phyloP scores from a whole-genome alignment of 2,888 invertebrate genomes.

The Papilio protenor region DNA sequence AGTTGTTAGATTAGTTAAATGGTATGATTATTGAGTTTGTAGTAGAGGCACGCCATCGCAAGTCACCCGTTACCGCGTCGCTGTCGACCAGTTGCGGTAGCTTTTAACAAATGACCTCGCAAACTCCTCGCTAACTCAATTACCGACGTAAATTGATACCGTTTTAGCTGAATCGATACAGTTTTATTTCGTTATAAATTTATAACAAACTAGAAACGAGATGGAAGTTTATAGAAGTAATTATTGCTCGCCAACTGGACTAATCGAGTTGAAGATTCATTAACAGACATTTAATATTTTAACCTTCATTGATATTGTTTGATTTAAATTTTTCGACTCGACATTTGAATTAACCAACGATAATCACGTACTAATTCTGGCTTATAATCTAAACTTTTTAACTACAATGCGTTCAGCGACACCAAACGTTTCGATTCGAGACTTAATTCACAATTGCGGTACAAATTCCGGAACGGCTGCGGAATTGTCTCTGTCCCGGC shows the following conservation, averaged over 20 bases:
- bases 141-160: conserved; percentile 10
- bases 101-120: conserved; percentile 22
- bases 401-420: neutral
- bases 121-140: conserved; percentile 11
- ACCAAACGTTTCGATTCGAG: conserved; percentile 6
- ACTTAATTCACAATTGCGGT: neutral
- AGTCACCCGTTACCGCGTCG: conserved; percentile 52
- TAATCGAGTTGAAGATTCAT: neutral
- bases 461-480: conserved; percentile 7
- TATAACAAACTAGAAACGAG: neutral
- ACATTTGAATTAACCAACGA: neutral
- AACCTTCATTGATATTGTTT: neutral
- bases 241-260: neutral
- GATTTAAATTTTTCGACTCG: neutral
- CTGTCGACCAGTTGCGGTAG: conserved; percentile 3
- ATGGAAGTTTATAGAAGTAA: neutral
- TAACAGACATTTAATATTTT: neutral
- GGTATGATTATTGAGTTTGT: conserved; percentile 59
- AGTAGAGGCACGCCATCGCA: conserved; percentile 60
- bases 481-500: neutral
- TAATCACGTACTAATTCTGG: neutral
- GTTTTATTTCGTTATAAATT: conserved; percentile 4
- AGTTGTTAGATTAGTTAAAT: conserved; percentile 26
- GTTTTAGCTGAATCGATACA: neutral
- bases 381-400: conserved; percentile 8